A percentile compares a stretch with the other conserved stretches of the same genome.
Conservation (phyloP, 30 jellyfish, hydroid and myxozoan species). For the Mastigias papua region DNA sequence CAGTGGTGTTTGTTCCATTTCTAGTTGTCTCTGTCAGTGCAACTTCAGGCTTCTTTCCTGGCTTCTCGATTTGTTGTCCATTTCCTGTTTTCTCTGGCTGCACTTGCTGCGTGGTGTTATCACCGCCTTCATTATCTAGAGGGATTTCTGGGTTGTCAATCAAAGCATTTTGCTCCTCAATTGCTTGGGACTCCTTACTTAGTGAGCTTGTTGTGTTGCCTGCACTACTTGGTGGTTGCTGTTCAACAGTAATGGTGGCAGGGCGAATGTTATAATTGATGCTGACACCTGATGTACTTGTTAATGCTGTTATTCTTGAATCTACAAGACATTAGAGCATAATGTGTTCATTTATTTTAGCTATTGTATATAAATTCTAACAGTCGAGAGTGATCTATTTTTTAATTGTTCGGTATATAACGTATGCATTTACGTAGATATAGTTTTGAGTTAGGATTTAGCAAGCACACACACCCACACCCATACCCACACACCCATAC, state of each 20-base stretch:
- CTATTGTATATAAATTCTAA: no score
- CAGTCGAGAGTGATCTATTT: no score
- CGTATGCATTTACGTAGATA: no score
- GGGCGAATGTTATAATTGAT: conserved; percentile 54
- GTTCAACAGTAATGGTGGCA: conserved; percentile 35
- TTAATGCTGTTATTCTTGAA: conserved; percentile 14
- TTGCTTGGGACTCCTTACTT: not conserved
- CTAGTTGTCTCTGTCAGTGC: not conserved
- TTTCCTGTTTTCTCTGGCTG: not conserved
- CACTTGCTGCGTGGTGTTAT: conserved; percentile 5
- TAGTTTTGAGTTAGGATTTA: no score
- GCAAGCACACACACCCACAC: no score
- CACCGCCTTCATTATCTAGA: conserved; percentile 13
- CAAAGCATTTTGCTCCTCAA: conserved; percentile 43
- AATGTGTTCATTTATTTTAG: no score
- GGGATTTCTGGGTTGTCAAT: conserved; percentile 69
- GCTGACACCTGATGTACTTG: conserved; percentile 57
- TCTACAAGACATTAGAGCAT: conserved; percentile 26
- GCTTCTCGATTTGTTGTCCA: not conserved
- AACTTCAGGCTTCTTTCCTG: not conserved
- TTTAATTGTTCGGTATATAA: no score
- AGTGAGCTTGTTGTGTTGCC: not conserved
- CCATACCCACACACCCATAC: no score
- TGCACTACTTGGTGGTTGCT: conserved; percentile 19
- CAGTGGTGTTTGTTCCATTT: conserved; percentile 15